A percentile compares a stretch with the other conserved stretches of the same genome.
Evolutionary conservation across 2,888 invertebrate genomes (phyloP).

Genomic region (Nymphalis polychloros): DNA sequence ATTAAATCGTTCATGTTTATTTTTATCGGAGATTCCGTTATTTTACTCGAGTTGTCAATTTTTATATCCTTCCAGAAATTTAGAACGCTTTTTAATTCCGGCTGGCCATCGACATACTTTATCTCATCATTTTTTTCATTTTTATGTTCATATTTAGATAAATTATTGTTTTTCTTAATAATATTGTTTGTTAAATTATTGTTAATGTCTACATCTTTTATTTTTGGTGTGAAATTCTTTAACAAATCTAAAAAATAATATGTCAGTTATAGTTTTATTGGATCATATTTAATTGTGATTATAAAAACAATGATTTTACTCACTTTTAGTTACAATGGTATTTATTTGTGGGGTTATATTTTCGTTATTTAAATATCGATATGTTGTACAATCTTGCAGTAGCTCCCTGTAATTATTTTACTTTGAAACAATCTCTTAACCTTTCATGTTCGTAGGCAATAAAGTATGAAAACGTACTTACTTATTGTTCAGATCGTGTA

Average conservation of each 20-base stretch:
- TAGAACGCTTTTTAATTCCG: slow-evolving; percentile 46
- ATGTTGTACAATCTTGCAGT: slow-evolving; percentile 18
- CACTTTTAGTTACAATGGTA: neutral
- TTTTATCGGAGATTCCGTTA: neutral
- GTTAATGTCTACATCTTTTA: neutral
- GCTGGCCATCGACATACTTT: slow-evolving; percentile 35
- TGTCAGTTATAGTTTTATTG: neutral
- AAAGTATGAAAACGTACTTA: slow-evolving; percentile 47
- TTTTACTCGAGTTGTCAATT: slow-evolving; percentile 17
- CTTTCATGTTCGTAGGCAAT: neutral
- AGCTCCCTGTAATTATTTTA: slow-evolving; percentile 13
- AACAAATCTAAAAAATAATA: neutral
- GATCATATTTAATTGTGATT: neutral
- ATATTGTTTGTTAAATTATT: neutral
- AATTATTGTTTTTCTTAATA: neutral
- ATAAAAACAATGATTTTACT: neutral
- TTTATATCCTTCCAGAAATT: slow-evolving; percentile 43
- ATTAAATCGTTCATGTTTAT: neutral
- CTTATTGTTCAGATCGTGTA: slow-evolving; percentile 63
- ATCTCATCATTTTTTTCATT: slow-evolving; percentile 32
- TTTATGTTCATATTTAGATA: slow-evolving; percentile 7
- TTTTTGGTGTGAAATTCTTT: neutral
- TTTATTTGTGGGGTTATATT: slow-evolving; percentile 9
- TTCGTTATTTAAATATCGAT: slow-evolving; percentile 11
- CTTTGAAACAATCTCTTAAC: neutral